Base-by-base conservation (phyloP, 2,113 vertebrate species). In the Canis aureus region DNA sequence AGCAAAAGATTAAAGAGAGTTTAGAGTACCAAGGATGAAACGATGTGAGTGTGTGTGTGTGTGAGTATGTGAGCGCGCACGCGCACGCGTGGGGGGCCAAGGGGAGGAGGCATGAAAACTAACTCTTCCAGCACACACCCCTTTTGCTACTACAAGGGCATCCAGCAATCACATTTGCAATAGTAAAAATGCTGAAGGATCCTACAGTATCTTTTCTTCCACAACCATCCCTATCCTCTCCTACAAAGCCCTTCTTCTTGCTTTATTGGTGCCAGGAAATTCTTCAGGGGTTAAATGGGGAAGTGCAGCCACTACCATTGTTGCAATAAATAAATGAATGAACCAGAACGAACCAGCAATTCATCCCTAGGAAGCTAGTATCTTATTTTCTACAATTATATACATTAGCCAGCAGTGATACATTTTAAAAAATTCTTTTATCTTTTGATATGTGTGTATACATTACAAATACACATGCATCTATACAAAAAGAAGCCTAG, bases 61-160 rank as follows among this genome's bases (percentile, higher is more conserved):
- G 86, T 91, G 84, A 35, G 85, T 66, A 88, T 69, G 88, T 0
- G 71, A 88, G 76, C n/a, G 94, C 96, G 97, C 95, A 96, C 90
- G 97, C 96, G 96, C 97, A 97, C 86, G 95, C 93, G 49, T 93
- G 69, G 95, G 97, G 98, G 98, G 93, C 96, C 69, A 23, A 98
- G 98, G 97, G 99, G 98, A 98, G 99, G 98, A 85, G 94, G 98
- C 98, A 98, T 92, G 96, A 95, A 98, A 98, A 98, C 98, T 98
- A 98, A 98, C 98, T 98, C 98, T 98, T 97, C 98, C 97, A 95
- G 99, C 98, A 99, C 98, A 99, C 99, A 99, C 99, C 99, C 99
- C 99, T 99, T 98, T 99, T 94, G 98, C 98, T 99, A 99, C 99
- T 99, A 99, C 99, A 99, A 99, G 99, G 99, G 98, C 99, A 98